Base-by-base conservation (phyloP, 1,140 invertebrate genomes). In the Maconellicoccus hirsutus region DNA sequence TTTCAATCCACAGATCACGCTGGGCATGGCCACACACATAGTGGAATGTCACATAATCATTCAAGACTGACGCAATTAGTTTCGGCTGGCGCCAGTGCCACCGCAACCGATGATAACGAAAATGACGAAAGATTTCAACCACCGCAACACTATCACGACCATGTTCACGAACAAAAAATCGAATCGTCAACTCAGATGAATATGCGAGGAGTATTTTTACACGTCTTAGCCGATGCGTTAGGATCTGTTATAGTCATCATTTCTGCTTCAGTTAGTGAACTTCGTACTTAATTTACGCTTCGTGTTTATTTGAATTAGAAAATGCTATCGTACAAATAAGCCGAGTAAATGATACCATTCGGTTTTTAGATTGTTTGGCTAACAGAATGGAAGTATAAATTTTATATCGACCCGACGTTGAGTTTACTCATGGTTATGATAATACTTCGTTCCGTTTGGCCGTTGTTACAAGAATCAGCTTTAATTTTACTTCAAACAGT, bases 161-260 rank as follows among this genome's bases (percentile, higher is more conserved):
- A 87, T 74, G 78, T 81, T 70, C 85, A 87, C 74, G 79, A 80
- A 66, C 82, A 84, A 72, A 72, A 69, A 70, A 23, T 4, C 14
- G 73, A 73, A 52, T 75, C 72, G 23, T 85, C 87, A 76, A 84
- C 89, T 0, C 90, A 96, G 77, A 90, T 99, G 88, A 99, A 99
- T 78, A 98, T 98, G 92, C 84, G 90, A 69, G 96, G 94, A 19
- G 97, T 98, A 0, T 99, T 98, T 79, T 83, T 99, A 59, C 98
- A 99, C 80, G 90, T 99, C 4, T 78, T 99, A 4, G 96, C 95
- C 25, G 97, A 99, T 83, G 96, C 96, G 23, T 80, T 98, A 39
- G 91, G 91, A 66, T 99, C 97, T 1, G 88, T 99, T 0, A 96
- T 99, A 78, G 98, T 99, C 3, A 91, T 99, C 23, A 88, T 91